Evolutionary conservation across 2,888 invertebrate species (phyloP).

Genomic region (Emmelina monodactyla): DNA sequence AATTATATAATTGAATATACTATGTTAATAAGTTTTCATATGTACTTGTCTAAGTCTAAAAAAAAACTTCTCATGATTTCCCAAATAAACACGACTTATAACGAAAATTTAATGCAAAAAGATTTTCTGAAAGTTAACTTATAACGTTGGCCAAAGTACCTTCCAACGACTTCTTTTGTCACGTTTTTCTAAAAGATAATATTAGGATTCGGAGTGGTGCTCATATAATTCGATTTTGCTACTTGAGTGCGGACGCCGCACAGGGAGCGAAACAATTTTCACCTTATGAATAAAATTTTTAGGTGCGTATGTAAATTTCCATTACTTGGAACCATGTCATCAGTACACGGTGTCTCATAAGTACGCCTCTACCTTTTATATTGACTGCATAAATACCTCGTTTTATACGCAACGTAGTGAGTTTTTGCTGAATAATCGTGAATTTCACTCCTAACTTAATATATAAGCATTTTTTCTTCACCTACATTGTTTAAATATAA

Average conservation of each 20-base stretch:
- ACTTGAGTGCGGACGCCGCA: conserved; percentile 31
- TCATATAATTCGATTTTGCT: conserved; percentile 55
- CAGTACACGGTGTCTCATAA: conserved; percentile 51
- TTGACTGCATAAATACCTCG: conserved; percentile 36
- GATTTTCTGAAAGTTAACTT: too few relatives aligned
- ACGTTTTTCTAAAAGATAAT: background rate
- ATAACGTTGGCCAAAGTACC: too few relatives aligned
- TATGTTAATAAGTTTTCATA: too few relatives aligned
- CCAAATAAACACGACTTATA: too few relatives aligned
- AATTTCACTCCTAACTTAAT: conserved; percentile 3
- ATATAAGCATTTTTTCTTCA: background rate
- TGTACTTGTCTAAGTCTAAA: too few relatives aligned
- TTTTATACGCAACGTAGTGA: conserved; percentile 23
- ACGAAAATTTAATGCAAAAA: too few relatives aligned
- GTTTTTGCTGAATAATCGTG: conserved; percentile 2
- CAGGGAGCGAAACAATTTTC: conserved; percentile 52
- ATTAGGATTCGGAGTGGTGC: conserved; percentile 30
- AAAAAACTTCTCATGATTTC: too few relatives aligned
- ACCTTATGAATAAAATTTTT: conserved; percentile 63
- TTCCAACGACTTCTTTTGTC: too few relatives aligned
- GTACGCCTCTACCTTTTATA: conserved; percentile 48
- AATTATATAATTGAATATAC: too few relatives aligned
- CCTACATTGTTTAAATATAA: background rate
- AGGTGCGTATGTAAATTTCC: conserved; percentile 61
- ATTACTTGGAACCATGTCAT: conserved; percentile 45